Conservation (phyloP, 2,797 vertebrate genomes). For the Siniperca scherzeri region DNA sequence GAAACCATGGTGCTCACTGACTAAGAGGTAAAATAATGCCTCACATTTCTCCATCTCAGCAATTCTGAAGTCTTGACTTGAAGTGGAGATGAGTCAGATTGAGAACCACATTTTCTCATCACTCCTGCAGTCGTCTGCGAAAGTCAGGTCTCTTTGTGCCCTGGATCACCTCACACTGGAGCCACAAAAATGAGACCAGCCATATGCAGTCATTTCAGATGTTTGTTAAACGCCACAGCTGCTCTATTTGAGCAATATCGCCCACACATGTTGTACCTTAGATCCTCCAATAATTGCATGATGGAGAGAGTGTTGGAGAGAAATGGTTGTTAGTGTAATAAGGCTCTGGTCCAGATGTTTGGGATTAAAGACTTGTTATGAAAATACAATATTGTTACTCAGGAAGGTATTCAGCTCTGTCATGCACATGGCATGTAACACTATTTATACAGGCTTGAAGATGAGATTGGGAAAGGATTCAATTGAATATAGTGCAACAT, state of each 20-base stretch:
- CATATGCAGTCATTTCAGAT: conserved; percentile 70
- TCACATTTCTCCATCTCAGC: conserved; percentile 70
- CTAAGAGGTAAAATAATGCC: conserved; percentile 73
- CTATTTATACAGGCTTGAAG: conserved; percentile 48
- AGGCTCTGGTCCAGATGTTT: conserved; percentile 75
- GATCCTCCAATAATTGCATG: conserved; percentile 72
- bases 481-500: conserved; percentile 58
- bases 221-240: conserved; percentile 73
- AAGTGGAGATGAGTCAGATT: conserved; percentile 76
- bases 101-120: conserved; percentile 79
- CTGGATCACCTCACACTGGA: conserved; percentile 60
- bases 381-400: conserved; percentile 73
- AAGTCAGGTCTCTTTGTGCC: conserved; percentile 53
- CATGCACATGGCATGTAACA: conserved; percentile 67
- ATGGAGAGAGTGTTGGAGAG: conserved; percentile 62
- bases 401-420: conserved; percentile 67
- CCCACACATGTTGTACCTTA: conserved; percentile 76
- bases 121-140: conserved; percentile 61
- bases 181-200: conserved; percentile 55
- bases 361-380: conserved; percentile 75
- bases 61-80: conserved; percentile 68
- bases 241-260: conserved; percentile 75
- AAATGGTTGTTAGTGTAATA: conserved; percentile 69
- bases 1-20: conserved; percentile 65
- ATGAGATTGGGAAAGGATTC: conserved; percentile 67